These are phyloP conservation scores for Andrena hattorfiana DNA, from an alignment of 2,888 invertebrate species.

Conservation along the genomic window DNA sequence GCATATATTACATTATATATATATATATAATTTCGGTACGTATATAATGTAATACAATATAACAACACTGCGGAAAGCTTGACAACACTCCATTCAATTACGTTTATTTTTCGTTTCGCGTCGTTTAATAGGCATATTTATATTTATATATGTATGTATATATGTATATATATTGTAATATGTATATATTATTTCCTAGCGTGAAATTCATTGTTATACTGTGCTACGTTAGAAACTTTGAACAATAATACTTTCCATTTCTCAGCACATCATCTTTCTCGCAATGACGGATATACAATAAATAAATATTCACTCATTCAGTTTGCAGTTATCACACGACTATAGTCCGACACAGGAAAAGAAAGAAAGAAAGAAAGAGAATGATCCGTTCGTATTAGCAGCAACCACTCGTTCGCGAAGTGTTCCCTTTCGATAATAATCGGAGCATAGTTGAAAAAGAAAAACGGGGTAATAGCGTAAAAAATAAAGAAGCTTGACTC, in stretches of 20 bases:
- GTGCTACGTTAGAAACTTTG: slow-evolving; percentile 72
- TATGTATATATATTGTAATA: slow-evolving; percentile 36
- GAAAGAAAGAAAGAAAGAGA: slow-evolving; percentile 10
- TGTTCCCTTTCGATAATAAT: slow-evolving; percentile 12
- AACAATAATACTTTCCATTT: slow-evolving; percentile 75
- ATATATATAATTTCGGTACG: slow-evolving; percentile 43
- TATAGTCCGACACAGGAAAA: slow-evolving; percentile 23
- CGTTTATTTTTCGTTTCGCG: slow-evolving; percentile 60
- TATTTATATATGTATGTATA: slow-evolving; percentile 44
- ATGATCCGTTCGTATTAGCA: slow-evolving; percentile 36
- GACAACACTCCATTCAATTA: slow-evolving; percentile 75
- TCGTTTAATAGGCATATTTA: slow-evolving; percentile 53
- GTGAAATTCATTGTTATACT: slow-evolving; percentile 70
- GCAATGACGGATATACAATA: slow-evolving; percentile 60
- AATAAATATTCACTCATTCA: slow-evolving; percentile 66
- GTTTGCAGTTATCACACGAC: slow-evolving; percentile 46
- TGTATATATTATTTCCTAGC: slow-evolving; percentile 64
- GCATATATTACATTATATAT: slow-evolving; percentile 56
- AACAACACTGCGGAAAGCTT: slow-evolving; percentile 73
- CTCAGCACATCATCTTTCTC: slow-evolving; percentile 65
- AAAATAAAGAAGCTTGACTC: slow-evolving; percentile 22
- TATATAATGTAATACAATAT: slow-evolving; percentile 61
- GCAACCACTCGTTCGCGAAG: slow-evolving; percentile 28
- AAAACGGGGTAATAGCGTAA: slow-evolving; percentile 24
- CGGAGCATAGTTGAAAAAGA: slow-evolving; percentile 21